These are phyloP conservation scores for Sepioteuthis lessoniana DNA, from an alignment of 2,888 invertebrate species.

Conservation along the genomic window DNA sequence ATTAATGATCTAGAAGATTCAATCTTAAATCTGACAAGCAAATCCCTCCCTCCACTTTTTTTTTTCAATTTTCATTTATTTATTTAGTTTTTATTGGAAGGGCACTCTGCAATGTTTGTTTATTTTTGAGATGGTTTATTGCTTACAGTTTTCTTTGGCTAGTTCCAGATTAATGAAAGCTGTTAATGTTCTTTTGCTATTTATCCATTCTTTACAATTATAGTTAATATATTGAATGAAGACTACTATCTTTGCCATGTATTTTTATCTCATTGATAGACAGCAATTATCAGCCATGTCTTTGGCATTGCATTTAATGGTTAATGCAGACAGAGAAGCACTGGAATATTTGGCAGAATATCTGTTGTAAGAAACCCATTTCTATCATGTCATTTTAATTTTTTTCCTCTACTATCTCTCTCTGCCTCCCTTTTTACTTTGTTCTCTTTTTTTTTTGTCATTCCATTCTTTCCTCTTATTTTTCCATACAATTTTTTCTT, in stretches of 20 bases:
- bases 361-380: not conserved
- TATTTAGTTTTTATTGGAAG: too few relatives aligned
- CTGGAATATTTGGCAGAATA: not conserved
- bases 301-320: slow-evolving; percentile 33
- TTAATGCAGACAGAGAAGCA: not conserved
- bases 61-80: too few relatives aligned
- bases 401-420: not conserved
- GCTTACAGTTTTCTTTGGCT: not conserved
- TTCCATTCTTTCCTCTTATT: not conserved
- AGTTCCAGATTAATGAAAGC: not conserved
- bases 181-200: not conserved
- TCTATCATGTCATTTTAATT: not conserved
- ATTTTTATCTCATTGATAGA: slow-evolving; percentile 14
- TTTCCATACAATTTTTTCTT: not conserved
- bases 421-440: not conserved
- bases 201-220: not conserved
- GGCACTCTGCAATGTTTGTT: too few relatives aligned
- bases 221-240: not conserved
- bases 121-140: not conserved
- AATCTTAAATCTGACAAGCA: not conserved
- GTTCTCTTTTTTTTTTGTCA: not conserved
- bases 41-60: not conserved
- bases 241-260: not conserved
- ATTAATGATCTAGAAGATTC: not conserved
- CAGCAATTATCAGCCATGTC: not conserved